Conservation (phyloP, 2,113 vertebrate genomes). For the Calcarius ornatus region DNA sequence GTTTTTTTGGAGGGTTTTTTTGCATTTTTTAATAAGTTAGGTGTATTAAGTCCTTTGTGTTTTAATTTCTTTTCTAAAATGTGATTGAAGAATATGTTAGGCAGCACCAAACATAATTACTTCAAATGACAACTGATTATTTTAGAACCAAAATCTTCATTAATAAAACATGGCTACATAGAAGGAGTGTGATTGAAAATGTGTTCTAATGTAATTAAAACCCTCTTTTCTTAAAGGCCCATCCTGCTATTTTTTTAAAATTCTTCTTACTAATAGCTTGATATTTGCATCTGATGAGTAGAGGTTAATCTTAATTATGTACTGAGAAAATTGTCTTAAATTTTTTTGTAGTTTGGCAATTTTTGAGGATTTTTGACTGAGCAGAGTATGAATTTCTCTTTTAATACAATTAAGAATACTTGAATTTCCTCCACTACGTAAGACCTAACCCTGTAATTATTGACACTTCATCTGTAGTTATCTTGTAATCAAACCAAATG, state of each 20-base stretch:
- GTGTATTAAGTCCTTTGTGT: not conserved
- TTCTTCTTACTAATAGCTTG: not conserved
- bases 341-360: not conserved
- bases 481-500: not conserved
- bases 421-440: not conserved
- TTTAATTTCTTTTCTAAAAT: not conserved
- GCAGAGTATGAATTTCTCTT: not conserved
- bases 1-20: fast-evolving
- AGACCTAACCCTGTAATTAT: not conserved
- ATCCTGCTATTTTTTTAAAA: fast-evolving
- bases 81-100: not conserved
- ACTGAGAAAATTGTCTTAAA: not conserved
- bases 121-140: not conserved
- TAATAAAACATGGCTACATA: not conserved
- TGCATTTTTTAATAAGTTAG: not conserved
- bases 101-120: not conserved
- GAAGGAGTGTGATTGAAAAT: not conserved
- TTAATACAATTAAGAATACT: not conserved
- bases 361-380: not conserved
- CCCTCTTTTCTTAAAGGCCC: not conserved
- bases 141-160: not conserved
- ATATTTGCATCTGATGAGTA: not conserved
- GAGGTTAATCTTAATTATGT: not conserved
- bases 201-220: not conserved
- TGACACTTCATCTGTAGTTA: not conserved